Conservation (phyloP, 2,113 vertebrate genomes). For the Hiodon tergisus region DNA sequence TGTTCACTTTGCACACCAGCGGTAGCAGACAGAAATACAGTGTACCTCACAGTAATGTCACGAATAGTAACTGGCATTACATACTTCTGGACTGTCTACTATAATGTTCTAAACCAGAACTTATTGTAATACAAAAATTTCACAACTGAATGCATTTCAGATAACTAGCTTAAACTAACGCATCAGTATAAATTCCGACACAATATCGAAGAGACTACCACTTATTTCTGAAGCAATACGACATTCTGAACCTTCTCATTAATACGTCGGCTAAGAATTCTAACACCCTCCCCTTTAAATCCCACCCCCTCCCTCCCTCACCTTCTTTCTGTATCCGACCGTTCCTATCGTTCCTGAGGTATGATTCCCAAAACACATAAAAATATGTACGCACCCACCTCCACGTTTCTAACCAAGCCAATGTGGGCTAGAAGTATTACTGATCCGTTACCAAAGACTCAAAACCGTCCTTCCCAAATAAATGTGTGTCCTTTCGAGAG, state of each 20-base stretch:
- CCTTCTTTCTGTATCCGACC: constrained; percentile 40
- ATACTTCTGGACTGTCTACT: no score
- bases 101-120: no score
- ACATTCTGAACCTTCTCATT: neutral
- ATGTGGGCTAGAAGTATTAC: constrained; percentile 3
- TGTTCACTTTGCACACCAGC: neutral
- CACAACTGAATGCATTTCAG: no score
- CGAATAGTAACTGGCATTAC: neutral
- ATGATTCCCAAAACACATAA: constrained; percentile 17
- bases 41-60: neutral
- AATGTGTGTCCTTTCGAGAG: constrained; percentile 25
- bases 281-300: constrained; percentile 55
- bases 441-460: constrained; percentile 5
- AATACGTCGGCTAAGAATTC: constrained; percentile 19
- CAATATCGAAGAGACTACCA: neutral
- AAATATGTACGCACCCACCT: constrained; percentile 25
- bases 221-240: neutral
- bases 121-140: no score
- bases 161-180: no score
- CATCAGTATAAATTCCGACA: no score
- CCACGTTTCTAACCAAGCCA: constrained; percentile 10
- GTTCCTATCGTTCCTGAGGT: constrained; percentile 50
- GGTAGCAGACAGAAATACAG: neutral
- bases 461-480: constrained; percentile 40
- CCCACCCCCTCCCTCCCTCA: constrained; percentile 19